A percentile compares a stretch with the other conserved stretches of the same genome.
phyloP scores from a whole-genome alignment of 2,888 invertebrate genomes.

The Pimpla rufipes region DNA sequence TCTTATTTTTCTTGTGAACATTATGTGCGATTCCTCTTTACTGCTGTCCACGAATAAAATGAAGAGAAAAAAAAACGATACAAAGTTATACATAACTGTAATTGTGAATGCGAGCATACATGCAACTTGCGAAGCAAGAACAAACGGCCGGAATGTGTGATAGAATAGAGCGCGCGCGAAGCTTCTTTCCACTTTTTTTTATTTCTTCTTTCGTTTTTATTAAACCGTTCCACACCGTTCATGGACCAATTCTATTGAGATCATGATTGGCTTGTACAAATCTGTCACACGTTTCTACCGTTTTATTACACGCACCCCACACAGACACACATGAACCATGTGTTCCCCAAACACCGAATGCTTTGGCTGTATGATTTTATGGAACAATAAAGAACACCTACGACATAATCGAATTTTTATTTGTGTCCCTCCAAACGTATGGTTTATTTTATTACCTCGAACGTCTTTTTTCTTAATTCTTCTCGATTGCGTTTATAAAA shows the following conservation, averaged over 20 bases:
- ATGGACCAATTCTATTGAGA: conserved; percentile 44
- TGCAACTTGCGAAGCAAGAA: conserved; percentile 52
- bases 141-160: conserved; percentile 56
- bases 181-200: conserved; percentile 30
- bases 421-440: neutral
- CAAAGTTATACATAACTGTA: conserved; percentile 42
- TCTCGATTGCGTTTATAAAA: too few species aligned
- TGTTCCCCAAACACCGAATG: conserved; percentile 76
- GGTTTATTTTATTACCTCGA: neutral
- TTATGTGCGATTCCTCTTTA: conserved; percentile 67
- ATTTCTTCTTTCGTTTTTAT: conserved; percentile 7
- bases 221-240: conserved; percentile 24
- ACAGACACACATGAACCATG: conserved; percentile 35
- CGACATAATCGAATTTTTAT: conserved; percentile 36
- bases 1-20: conserved; percentile 65
- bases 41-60: conserved; percentile 66
- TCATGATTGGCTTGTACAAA: conserved; percentile 57
- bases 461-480: too few species aligned
- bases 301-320: conserved; percentile 45
- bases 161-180: conserved; percentile 39
- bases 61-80: conserved; percentile 4
- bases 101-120: conserved; percentile 52
- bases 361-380: conserved; percentile 83
- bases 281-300: conserved; percentile 63
- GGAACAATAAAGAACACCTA: conserved; percentile 78